phyloP scores from a whole-genome alignment of 37 sponge, comb jelly and placozoan species.

The Agelas oroides region DNA sequence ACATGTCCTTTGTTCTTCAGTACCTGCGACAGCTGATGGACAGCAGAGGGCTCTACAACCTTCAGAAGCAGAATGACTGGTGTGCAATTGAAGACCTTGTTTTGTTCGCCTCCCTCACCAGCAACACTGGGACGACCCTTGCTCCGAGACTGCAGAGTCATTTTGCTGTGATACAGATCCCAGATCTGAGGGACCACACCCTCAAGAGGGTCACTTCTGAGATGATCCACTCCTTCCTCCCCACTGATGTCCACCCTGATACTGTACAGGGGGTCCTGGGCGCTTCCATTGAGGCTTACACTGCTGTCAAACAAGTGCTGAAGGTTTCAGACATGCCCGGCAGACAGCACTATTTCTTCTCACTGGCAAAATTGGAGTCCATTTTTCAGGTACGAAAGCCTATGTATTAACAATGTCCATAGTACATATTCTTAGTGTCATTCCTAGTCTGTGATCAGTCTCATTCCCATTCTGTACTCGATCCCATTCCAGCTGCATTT shows the following conservation, averaged over 20 bases:
- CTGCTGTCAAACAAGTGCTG: conserved; percentile 28
- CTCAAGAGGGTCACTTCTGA: conserved; percentile 6
- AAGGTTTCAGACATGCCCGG: conserved; percentile 66
- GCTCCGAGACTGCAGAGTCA: conserved; percentile 59
- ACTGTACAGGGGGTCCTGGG: neutral
- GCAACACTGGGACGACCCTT: neutral
- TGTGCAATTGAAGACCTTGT: conserved; percentile 77
- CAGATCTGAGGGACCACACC: conserved; percentile 1
- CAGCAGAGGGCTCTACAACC: conserved; percentile 72
- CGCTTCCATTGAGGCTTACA: conserved; percentile 44
- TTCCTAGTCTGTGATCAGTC: neutral
- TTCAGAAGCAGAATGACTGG: conserved; percentile 73
- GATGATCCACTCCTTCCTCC: conserved; percentile 7
- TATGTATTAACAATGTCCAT: neutral
- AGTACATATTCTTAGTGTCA: too few species aligned
- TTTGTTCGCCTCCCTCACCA: conserved; percentile 55
- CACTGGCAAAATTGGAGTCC: conserved; percentile 51
- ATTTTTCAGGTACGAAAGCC: conserved; percentile 60
- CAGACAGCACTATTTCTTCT: conserved; percentile 78
- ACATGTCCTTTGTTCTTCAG: too few species aligned
- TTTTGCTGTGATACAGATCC: conserved; percentile 64
- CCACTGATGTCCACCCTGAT: neutral
- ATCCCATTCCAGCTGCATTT: neutral
- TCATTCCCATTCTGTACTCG: neutral
- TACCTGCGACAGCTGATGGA: conserved; percentile 86